Evolutionary conservation across 1,140 invertebrate genomes (phyloP).

Genomic region (Palaemon carinicauda): DNA sequence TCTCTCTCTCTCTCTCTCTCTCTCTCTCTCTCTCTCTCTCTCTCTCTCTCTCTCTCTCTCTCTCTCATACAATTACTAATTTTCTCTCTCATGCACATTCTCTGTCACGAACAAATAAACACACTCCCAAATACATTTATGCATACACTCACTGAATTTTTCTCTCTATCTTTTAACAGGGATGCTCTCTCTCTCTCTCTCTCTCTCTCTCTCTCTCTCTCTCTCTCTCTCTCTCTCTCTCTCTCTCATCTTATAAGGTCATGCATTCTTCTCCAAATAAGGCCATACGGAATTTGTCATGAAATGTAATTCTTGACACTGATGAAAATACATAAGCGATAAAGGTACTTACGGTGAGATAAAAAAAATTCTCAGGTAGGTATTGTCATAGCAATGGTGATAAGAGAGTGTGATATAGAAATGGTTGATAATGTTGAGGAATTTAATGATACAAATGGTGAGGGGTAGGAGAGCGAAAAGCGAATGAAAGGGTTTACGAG

Average conservation of each 20-base stretch:
- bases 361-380: background rate
- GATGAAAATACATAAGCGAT: background rate
- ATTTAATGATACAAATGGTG: background rate
- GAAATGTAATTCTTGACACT: background rate
- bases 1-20: background rate
- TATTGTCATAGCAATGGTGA: background rate
- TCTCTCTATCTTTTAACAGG: too few relatives aligned
- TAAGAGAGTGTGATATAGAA: background rate
- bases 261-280: background rate
- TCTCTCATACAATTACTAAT: background rate
- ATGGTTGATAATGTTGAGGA: background rate
- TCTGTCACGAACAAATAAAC: too few relatives aligned
- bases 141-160: too few relatives aligned
- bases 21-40: background rate
- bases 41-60: slow-evolving; percentile 15
- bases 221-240: background rate
- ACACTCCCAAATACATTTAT: too few relatives aligned
- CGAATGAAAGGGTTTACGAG: background rate
- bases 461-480: background rate
- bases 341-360: background rate
- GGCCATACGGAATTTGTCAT: background rate
- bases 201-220: background rate
- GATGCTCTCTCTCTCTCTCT: background rate
- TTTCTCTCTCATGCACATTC: background rate
- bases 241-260: background rate